A percentile compares a stretch with the other conserved stretches of the same genome.
Evolutionary conservation across 35 echinoderm and acorn worm genomes (phyloP).

Genomic region (Acanthaster planci): DNA sequence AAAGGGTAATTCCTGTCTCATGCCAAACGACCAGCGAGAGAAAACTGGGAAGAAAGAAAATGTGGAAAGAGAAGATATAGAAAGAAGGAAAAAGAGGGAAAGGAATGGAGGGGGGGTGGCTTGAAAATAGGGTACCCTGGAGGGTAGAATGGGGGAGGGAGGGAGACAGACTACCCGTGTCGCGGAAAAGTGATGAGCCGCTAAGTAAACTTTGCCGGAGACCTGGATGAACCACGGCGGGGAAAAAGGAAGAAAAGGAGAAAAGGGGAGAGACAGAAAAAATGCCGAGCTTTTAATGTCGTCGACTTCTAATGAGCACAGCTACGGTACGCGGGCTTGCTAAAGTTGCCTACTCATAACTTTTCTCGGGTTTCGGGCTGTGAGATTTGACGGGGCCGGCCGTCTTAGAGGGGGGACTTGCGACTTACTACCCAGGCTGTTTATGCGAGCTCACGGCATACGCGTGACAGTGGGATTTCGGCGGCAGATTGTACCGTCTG

Average conservation of each 20-base stretch:
- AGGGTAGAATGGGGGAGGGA: neutral
- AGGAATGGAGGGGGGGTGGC: too few species aligned
- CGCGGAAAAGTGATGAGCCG: neutral
- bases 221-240: neutral
- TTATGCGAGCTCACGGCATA: conserved; percentile 1
- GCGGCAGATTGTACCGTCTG: neutral
- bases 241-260: neutral
- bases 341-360: too few species aligned
- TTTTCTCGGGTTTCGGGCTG: too few species aligned
- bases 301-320: neutral
- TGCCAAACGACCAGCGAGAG: conserved; percentile 13
- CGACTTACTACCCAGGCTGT: neutral
- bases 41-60: neutral
- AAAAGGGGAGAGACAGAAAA: too few species aligned
- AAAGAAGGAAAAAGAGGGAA: too few species aligned
- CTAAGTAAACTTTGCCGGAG: neutral
- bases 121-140: neutral
- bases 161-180: conserved; percentile 4
- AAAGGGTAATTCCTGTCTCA: conserved; percentile 22
- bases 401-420: too few species aligned
- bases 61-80: neutral
- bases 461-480: neutral
- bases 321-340: too few species aligned
- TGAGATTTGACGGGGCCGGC: too few species aligned
- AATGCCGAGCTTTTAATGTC: neutral